Conservation (phyloP, 1,140 invertebrate species). For the Littorina saxatilis region DNA sequence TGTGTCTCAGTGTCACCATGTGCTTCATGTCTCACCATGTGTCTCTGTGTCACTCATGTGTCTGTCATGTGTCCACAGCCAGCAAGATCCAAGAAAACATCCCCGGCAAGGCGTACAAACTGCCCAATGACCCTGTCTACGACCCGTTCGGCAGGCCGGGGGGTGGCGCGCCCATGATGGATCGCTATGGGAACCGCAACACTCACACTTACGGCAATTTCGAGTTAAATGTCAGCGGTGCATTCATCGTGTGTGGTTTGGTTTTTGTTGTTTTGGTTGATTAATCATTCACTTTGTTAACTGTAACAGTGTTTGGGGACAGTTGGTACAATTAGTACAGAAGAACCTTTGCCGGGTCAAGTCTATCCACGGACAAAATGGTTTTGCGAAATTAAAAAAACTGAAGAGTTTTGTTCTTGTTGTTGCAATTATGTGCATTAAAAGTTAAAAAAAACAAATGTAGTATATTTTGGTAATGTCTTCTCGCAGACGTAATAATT, state of each 20-base stretch:
- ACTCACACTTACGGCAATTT: slow-evolving; percentile 56
- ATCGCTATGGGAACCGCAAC: slow-evolving; percentile 52
- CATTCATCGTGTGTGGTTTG: neutral
- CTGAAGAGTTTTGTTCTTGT: no score
- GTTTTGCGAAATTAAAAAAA: no score
- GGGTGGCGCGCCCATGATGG: slow-evolving; percentile 62
- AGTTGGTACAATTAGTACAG: neutral
- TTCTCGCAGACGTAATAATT: no score
- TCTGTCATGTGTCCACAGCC: slow-evolving; percentile 32
- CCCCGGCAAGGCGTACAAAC: slow-evolving; percentile 33
- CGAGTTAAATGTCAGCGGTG: slow-evolving; percentile 2
- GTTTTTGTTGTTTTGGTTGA: neutral
- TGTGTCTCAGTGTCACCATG: neutral
- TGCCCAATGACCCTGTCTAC: slow-evolving; percentile 47
- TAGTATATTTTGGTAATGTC: no score
- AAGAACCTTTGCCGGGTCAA: no score
- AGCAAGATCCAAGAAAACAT: slow-evolving; percentile 40
- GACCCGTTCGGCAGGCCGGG: slow-evolving; percentile 63
- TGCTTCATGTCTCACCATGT: neutral
- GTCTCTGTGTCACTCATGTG: neutral
- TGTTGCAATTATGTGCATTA: no score
- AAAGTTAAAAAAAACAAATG: no score
- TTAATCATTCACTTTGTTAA: neutral
- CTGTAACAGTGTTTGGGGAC: no score
- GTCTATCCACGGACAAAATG: no score